Conservation (phyloP, 1,140 invertebrate species). For the Cryptotermes secundus region DNA sequence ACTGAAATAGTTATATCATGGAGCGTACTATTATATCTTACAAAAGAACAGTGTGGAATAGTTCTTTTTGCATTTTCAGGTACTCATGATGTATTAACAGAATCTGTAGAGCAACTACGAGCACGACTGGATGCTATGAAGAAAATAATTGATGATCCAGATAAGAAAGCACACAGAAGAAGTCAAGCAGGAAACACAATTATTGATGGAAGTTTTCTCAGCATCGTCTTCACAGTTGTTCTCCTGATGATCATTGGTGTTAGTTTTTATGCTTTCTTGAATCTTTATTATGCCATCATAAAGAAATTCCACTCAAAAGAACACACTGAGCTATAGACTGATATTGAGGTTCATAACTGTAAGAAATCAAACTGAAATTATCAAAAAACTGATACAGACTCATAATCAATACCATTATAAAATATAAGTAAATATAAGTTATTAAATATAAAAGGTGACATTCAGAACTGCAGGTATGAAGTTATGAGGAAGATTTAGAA, state of each 20-base stretch:
- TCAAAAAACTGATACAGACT: no score
- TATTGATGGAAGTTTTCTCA: conserved; percentile 77
- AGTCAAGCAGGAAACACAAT: conserved; percentile 50
- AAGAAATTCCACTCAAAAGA: conserved; percentile 71
- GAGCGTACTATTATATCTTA: no score
- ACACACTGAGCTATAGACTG: conserved; percentile 68
- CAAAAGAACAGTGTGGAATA: no score
- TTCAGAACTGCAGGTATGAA: no score
- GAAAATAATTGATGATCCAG: conserved; percentile 65
- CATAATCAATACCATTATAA: no score
- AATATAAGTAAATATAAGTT: no score
- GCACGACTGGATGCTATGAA: conserved; percentile 76
- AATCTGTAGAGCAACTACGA: conserved; percentile 76
- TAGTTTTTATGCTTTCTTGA: conserved; percentile 80
- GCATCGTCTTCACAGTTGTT: conserved; percentile 73
- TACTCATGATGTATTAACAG: conserved; percentile 40
- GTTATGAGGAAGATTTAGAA: no score
- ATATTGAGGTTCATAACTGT: no score
- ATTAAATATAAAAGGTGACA: no score
- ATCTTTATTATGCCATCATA: conserved; percentile 74
- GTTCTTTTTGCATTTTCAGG: neutral
- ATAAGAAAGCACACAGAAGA: conserved; percentile 48
- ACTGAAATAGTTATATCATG: no score
- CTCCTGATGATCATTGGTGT: conserved; percentile 75
- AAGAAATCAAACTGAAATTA: no score